These are phyloP conservation scores for Ellobius talpinus DNA, from an alignment of 2,113 vertebrate species.

Conservation along the genomic window DNA sequence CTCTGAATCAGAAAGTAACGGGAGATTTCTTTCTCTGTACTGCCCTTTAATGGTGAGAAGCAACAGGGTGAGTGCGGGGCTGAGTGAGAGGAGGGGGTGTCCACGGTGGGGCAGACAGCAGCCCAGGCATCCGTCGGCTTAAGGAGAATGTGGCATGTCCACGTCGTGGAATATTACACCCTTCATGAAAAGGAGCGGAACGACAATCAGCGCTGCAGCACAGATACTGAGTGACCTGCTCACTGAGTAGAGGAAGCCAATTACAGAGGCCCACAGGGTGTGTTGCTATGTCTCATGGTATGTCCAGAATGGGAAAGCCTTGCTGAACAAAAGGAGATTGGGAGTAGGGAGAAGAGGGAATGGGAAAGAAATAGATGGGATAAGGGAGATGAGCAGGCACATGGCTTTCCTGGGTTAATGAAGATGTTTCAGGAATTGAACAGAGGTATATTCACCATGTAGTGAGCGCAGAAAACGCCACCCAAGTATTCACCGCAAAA, in stretches of 20 bases:
- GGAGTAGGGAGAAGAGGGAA: too few species aligned
- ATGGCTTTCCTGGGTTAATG: background rate
- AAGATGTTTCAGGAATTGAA: background rate
- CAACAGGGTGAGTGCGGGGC: too few species aligned
- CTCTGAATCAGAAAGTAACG: background rate
- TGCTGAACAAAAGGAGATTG: background rate
- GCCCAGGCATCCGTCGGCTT: fast-evolving
- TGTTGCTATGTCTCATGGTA: fast-evolving
- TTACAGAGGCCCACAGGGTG: background rate
- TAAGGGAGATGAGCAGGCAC: fast-evolving
- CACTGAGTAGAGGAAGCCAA: background rate
- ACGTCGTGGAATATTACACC: fast-evolving
- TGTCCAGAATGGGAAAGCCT: fast-evolving
- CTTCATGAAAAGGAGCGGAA: fast-evolving
- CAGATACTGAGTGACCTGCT: fast-evolving
- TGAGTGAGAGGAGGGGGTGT: background rate
- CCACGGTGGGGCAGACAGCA: too few species aligned
- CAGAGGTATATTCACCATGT: fast-evolving
- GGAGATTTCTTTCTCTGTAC: background rate
- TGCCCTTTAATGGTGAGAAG: background rate
- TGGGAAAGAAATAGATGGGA: background rate
- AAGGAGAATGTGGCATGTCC: fast-evolving
- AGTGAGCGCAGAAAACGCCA: background rate
- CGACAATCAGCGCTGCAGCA: fast-evolving
- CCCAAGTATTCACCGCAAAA: background rate